A percentile compares a stretch with the other conserved stretches of the same genome.
Evolutionary conservation across 2,888 invertebrate genomes (phyloP).

Genomic region (Drosophila subquinaria): DNA sequence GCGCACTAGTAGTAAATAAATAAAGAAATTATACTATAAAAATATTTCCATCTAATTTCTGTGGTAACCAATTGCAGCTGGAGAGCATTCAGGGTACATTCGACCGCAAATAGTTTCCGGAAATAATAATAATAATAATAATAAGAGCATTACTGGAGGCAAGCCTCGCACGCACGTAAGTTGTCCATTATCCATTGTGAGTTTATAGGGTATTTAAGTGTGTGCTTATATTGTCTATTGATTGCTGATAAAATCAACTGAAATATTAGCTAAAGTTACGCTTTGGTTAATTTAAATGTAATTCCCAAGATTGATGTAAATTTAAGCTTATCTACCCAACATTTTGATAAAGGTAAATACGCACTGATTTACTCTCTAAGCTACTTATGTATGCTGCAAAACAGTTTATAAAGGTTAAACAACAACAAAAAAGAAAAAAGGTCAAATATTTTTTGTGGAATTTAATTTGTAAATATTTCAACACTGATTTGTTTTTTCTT

Average conservation of each 20-base stretch:
- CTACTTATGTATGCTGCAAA: conserved; percentile 34
- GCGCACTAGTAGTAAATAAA: conserved; percentile 5
- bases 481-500: conserved; percentile 46
- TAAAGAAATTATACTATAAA: conserved; percentile 6
- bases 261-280: neutral
- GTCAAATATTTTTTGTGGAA: conserved; percentile 19
- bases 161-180: conserved; percentile 44
- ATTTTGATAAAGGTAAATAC: conserved; percentile 31
- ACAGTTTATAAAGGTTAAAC: conserved; percentile 19
- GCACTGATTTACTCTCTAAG: conserved; percentile 40
- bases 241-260: conserved; percentile 14
- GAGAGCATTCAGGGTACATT: neutral
- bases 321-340: neutral
- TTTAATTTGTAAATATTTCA: conserved; percentile 58
- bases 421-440: conserved; percentile 17
- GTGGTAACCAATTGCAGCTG: conserved; percentile 14
- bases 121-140: conserved; percentile 12
- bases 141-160: conserved; percentile 20
- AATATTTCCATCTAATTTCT: neutral
- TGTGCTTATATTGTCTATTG: conserved; percentile 12
- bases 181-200: neutral
- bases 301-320: neutral
- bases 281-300: neutral
- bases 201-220: neutral
- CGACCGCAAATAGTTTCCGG: conserved; percentile 2